Evolutionary conservation across 2,888 invertebrate species (phyloP), one percentile per base, ranked within the genome.

Genomic region (Teleiodes luculella): DNA sequence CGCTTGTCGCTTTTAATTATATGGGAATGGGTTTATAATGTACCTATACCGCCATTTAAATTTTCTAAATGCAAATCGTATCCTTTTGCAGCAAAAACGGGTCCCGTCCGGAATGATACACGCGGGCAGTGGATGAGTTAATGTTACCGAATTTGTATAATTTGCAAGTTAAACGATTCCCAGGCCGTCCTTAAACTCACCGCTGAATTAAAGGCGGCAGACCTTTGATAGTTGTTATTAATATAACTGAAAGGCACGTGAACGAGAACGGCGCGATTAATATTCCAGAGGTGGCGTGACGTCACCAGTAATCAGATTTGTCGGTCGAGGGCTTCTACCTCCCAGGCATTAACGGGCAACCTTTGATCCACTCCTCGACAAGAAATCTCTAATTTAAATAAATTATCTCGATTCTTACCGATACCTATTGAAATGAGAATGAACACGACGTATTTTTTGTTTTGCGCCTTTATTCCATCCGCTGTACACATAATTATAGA

Each of bases 291-390:
- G 72, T 64, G 68, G 67, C 64, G 63, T 71, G 72, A 68, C 71
- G 68, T 72, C 74, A 70, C 68, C 71, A 66, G 74, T 82, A 81
- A 81, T 80, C 79, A 75, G 76, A 79, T 80, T 81, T 79, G 67
- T 68, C 62, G 37, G 68, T 74, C 68, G 70, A 66, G 66, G 30
- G 67, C 66, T 65, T n/a, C n/a, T n/a, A n/a, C n/a, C 70, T 70
- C 62, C 60, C 68, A 70, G 68, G 74, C 71, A 67, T 68, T 72
- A 70, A 59, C 65, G 61, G 58, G 60, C 58, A 62, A 63, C 63
- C 65, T 65, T 66, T 66, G 68, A 66, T 63, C 66, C 60, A 48
- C 43, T 53, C 54, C 11, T 28, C 46, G 37, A 33, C 47, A 33
- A 35, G 20, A 24, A 50, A 50, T 50, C 46, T 11, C 37, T 41